Conservation (phyloP, 1,140 invertebrate species). For the Theocolax elegans region DNA sequence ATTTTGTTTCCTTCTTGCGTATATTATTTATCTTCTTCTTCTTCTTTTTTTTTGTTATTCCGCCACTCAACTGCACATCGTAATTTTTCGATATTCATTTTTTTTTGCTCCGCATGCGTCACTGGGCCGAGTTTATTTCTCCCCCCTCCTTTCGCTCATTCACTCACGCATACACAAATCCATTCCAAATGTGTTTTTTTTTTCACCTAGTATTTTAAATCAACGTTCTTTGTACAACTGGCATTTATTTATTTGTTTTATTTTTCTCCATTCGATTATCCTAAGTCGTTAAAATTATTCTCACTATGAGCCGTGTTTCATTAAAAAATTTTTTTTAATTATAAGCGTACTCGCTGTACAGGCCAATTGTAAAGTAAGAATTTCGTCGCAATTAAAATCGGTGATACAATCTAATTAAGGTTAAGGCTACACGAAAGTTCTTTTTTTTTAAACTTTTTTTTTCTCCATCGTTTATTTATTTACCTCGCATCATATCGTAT, state of each 20-base stretch:
- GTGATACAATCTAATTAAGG: slow-evolving; percentile 66
- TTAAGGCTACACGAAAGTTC: slow-evolving; percentile 53
- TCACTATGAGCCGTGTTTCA: slow-evolving; percentile 57
- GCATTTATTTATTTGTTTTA: slow-evolving; percentile 56
- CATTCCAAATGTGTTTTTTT: slow-evolving; percentile 4
- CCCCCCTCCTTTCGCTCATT: slow-evolving; percentile 20
- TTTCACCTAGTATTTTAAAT: slow-evolving; percentile 11
- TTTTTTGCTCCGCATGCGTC: slow-evolving; percentile 40
- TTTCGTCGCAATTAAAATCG: slow-evolving; percentile 50
- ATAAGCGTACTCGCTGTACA: slow-evolving; percentile 46
- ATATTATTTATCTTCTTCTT: background rate
- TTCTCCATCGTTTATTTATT: background rate
- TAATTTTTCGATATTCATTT: background rate
- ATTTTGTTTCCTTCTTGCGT: background rate
- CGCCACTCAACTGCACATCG: background rate
- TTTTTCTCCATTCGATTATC: slow-evolving; percentile 48
- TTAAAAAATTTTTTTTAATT: slow-evolving; percentile 1
- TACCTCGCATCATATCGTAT: slow-evolving; percentile 14
- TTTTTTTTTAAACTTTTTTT: too few species aligned
- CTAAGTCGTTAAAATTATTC: slow-evolving; percentile 66
- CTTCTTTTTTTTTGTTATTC: background rate
- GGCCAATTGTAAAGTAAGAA: slow-evolving; percentile 61
- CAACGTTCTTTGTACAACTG: slow-evolving; percentile 61
- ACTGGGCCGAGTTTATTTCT: slow-evolving; percentile 47
- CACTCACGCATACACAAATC: slow-evolving; percentile 32